Evolutionary conservation across 2,797 vertebrate genomes (phyloP).

Genomic region (Emys orbicularis): DNA sequence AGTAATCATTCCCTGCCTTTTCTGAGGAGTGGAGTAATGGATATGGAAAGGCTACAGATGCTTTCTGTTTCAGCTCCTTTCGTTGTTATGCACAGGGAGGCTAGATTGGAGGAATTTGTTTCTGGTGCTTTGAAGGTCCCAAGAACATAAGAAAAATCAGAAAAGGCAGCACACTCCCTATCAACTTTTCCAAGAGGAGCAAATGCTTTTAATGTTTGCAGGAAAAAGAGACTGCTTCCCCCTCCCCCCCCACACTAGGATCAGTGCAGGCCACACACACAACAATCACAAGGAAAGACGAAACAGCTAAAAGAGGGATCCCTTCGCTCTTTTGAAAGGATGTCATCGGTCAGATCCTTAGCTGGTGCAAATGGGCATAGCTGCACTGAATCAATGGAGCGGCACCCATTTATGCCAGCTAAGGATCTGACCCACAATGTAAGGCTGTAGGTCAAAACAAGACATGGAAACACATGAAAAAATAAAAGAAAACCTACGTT

Average conservation of each 20-base stretch:
- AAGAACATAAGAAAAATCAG: slow-evolving; percentile 4
- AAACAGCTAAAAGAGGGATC: not conserved
- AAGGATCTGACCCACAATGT: not conserved
- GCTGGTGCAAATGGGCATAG: not conserved
- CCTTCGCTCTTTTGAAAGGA: not conserved
- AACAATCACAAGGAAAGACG: not conserved
- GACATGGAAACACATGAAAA: not conserved
- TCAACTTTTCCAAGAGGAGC: slow-evolving; percentile 1
- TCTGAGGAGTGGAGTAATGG: slow-evolving; percentile 28
- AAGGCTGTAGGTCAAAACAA: slow-evolving; percentile 21
- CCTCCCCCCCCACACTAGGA: not conserved
- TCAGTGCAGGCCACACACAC: not conserved
- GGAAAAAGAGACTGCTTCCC: not conserved
- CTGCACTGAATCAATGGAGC: not conserved
- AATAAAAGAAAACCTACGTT: not conserved
- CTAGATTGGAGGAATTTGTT: slow-evolving; percentile 21
- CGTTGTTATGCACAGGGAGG: slow-evolving; percentile 14
- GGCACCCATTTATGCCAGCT: not conserved
- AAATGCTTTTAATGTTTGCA: not conserved
- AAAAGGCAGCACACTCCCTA: not conserved
- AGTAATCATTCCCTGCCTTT: slow-evolving; percentile 32
- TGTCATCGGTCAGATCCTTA: not conserved
- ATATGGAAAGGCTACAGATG: slow-evolving; percentile 27
- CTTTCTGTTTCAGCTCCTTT: not conserved
- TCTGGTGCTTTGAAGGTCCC: slow-evolving; percentile 31